Base-by-base conservation (phyloP, 2,888 invertebrate species). In the Drosophila histrio region DNA sequence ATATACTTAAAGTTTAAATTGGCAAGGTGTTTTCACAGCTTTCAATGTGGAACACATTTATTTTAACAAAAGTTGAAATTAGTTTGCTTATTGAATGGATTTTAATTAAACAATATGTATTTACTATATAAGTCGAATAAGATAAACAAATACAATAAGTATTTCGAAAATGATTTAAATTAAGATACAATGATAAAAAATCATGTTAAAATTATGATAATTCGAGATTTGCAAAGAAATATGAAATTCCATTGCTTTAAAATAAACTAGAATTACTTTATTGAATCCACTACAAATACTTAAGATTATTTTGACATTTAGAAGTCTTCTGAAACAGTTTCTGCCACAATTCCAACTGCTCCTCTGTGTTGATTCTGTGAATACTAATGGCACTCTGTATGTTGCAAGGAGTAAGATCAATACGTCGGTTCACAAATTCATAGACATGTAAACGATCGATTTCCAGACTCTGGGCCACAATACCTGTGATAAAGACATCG, bases 401-500 rank as follows among this genome's bases (percentile, higher is more conserved):
- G 76, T 95, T 95, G 92, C 97, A 97, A 6, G 96, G 94, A 90
- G 95, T 96, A 76, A 96, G 94, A 24, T 95, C 93, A 72, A 96
- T 95, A 87, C 95, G 93, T 78, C 95, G 94, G 92, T 97, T 97
- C 79, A 95, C 93, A 92, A 97, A 97, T 92, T 96, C 96, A 60
- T 94, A 94, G 13, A 94, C 95, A 91, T 96, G 95, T 36, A 93
- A 90, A 36, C 96, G 93, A 84, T 93, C 94, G 46, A 97, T 93
- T 69, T 94, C 93, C 43, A 96, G 91, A 60, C 94, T 93, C 86
- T 95, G 94, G 6, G 97, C 97, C 54, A 97, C 95, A 82, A 98
- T 95, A 58, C 98, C 98, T 47, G 98, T 98, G 67, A 96, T 94
- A 91, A 96, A 97, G 63, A 98, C 97, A 92, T 98, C 98, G 5